Conservation (phyloP, 30 jellyfish, hydroid and myxozoan species). For the Turritopsis dohrnii region DNA sequence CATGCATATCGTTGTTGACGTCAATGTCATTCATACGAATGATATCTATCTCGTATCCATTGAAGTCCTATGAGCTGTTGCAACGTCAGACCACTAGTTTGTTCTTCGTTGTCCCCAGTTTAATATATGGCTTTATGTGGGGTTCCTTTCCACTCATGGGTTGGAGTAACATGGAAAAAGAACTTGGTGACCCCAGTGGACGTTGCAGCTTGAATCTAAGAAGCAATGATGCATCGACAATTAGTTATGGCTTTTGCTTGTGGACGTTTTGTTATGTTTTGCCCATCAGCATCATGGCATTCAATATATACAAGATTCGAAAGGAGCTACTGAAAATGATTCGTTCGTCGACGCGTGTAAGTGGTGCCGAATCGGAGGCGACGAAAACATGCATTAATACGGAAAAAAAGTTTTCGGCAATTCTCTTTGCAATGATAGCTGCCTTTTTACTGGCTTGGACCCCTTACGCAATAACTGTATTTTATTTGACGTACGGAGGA, state of each 20-base stretch:
- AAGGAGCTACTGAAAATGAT: background rate
- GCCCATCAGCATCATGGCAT: background rate
- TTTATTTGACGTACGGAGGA: background rate
- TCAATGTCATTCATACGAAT: background rate
- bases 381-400: background rate
- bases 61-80: background rate
- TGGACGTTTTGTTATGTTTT: background rate
- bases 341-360: background rate
- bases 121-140: background rate
- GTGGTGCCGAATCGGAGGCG: background rate
- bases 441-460: conserved; percentile 17
- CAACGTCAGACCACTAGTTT: background rate
- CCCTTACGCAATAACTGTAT: conserved; percentile 9
- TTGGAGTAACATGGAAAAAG: background rate
- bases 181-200: background rate
- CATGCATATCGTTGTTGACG: background rate
- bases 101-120: background rate
- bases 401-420: background rate
- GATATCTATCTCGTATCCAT: background rate
- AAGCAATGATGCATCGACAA: background rate
- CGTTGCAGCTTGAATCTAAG: background rate
- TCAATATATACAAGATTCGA: background rate
- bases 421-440: background rate
- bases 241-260: background rate
- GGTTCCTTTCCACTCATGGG: conserved; percentile 17